Base-by-base conservation (phyloP, 1,140 invertebrate species). In the Drosophila sulfurigaster region DNA sequence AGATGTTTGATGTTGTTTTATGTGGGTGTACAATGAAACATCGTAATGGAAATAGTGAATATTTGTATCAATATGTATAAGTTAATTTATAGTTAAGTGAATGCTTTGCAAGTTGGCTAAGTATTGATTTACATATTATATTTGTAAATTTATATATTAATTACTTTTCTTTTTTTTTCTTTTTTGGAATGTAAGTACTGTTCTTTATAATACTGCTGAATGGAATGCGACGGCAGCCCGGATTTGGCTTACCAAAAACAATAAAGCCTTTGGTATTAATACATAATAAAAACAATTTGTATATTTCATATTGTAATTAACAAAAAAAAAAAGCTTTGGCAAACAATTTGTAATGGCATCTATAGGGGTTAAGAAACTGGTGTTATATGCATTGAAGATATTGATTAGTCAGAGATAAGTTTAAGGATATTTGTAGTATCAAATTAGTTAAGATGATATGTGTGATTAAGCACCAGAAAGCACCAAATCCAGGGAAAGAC, bases 181-280 rank as follows among this genome's bases (percentile, higher is more conserved):
- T 3, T 43, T 48, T 70, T 73, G 65, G 13, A 64, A 52, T 64
- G 79, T 86, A 86, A 86, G 82, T 86, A 86, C 82, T 73, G 16
- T 77, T 46, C 28, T 67, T 30, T 63, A 73, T 86, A 86, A 86
- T 86, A 86, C 82, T 86, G 82, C 83, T 87, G 62, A 64, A 81
- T 81, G 78, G 81, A 83, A 81, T 81, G 74, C 54, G 66, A 65
- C 51, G 67, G 60, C 49, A 68, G 75, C 65, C 25, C 41, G 65
- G 32, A n/a, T 59, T 73, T 64, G 38, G 59, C 68, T 64, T 54
- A 30, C 35, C 51, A 54, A 48, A 69, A 62, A 54, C 48, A 69
- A 20, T 62, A 13, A 49, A 10, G 25, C 38, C 56, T 71, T 78
- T 77, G 62, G 51, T 58, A 65, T 73, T 78, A 65, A 82, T 65